Evolutionary conservation across 2,888 invertebrate species (phyloP), one percentile per base, ranked within the genome.

Genomic region (Drepanosiphum platanoidis): DNA sequence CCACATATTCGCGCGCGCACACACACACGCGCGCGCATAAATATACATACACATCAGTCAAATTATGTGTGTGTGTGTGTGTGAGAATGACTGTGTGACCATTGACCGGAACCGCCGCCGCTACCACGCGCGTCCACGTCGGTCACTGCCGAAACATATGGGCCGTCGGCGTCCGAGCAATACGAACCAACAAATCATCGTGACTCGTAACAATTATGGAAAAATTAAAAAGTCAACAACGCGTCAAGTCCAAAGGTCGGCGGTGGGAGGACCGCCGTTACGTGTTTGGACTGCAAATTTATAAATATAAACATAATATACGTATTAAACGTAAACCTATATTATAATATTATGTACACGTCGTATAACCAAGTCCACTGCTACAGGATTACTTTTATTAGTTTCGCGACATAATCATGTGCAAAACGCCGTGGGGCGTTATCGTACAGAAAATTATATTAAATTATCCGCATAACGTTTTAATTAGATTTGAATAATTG

Each of bases 201-300:
- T 83, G 82, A 83, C 82, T 83, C 74, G 82, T 52, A 72, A 83
- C 83, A 64, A 83, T 83, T 83, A 83, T 46, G 64, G 64, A 83
- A 80, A 80, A 80, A 70, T 80, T 80, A 80, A 80, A 80, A 80
- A 80, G 80, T 80, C 70, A 80, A 80, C 80, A 68, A 80, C 80
- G 80, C 32, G 80, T 79, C 79, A 79, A 68, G 68, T 78, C 66
- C 34, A 79, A 79, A 79, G 68, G 79, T 79, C 64, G 42, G 46
- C 22, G 79, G 79, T n/a, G 66, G 64, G 78, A 64, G 30, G 39
- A 78, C 64, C 61, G 22, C 4, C 61, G 32, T 78, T 78, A 78
- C 79, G 79, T 68, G 79, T 79, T 79, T 27, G 15, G 32, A n/a
- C 66, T 66, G 64, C 42, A 32, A 78, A 78, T 66, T 72, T n/a